Base-by-base conservation (phyloP, 2,113 vertebrate genomes). In the Pitta sordida region DNA sequence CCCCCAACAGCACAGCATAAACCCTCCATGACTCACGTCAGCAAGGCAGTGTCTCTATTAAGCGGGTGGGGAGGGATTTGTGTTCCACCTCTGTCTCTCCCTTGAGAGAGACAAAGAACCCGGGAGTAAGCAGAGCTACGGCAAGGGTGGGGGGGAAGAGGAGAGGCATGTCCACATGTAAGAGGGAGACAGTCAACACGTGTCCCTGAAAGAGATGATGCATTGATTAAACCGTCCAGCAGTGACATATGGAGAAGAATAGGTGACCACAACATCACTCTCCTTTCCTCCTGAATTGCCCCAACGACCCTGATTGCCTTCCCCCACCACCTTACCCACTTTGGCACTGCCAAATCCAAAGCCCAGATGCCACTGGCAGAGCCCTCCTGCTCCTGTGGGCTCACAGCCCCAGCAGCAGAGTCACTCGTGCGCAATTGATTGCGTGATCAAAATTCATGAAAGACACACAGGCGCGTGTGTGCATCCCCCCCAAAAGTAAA, bases 21-120 rank as follows among this genome's bases (percentile, higher is more conserved):
- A 91, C 67, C 91, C 69, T 79, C 85, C 23, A 3, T 87, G 91
- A 92, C 83, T 94, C 94, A 93, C 49, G 32, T 65, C 96, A 93
- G 90, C 80, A 30, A 39, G 55, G 85, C 94, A 71, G 84, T 52
- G 51, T 71, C 92, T 75, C 87, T 82, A 7, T 44, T 18, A 84
- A 29, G 10, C 1, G 49, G 32, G 22, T 81, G 65, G 63, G 94
- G 30, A 92, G 56, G 65, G 70, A 85, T 7, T 63, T 67, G 26
- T 20, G 58, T 62, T 63, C 67, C 81, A 73, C 55, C 79, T 84
- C 87, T 82, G 48, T 13, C 70, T 78, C 53, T 94, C 62, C 65
- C 39, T 7, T 19, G n/a, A 60, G 90, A 77, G 26, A 96, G 27
- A 95, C 92, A 95, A 94, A 93, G 85, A 73, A 36, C 15, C 24